Conservation (phyloP, 2,797 vertebrate genomes). For the Chrysocyon brachyurus region DNA sequence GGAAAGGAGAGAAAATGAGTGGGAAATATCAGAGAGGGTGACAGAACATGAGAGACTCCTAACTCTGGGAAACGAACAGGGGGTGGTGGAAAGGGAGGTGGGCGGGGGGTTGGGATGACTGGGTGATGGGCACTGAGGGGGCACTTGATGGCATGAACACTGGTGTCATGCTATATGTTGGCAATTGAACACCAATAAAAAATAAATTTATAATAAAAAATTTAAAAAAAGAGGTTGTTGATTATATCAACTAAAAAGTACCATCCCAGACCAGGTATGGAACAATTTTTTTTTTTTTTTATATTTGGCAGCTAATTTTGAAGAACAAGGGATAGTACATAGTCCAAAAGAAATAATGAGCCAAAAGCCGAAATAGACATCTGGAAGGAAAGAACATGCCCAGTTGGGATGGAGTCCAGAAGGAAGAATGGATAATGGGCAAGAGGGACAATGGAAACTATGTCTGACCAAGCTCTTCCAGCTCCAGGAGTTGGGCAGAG, state of each 20-base stretch:
- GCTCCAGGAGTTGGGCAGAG: neutral
- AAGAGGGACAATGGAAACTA: neutral
- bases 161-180: too few relatives aligned
- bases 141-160: too few relatives aligned
- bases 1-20: too few relatives aligned
- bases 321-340: constrained; percentile 4
- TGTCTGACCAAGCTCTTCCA: neutral
- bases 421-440: neutral
- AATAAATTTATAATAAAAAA: too few relatives aligned
- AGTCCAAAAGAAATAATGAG: constrained; percentile 7
- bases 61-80: too few relatives aligned
- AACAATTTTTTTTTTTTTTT: constrained; percentile 55
- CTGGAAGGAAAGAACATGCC: constrained; percentile 13
- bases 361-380: constrained; percentile 13
- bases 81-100: too few relatives aligned
- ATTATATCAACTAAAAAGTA: constrained; percentile 14
- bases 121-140: too few relatives aligned
- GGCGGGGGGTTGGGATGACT: too few relatives aligned
- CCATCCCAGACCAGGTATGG: neutral
- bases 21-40: too few relatives aligned
- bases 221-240: neutral
- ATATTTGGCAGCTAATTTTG: constrained; percentile 63
- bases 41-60: too few relatives aligned
- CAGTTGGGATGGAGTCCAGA: neutral
- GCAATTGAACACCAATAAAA: too few relatives aligned